phyloP scores from a whole-genome alignment of 2,113 vertebrate genomes.

The Propithecus coquereli region DNA sequence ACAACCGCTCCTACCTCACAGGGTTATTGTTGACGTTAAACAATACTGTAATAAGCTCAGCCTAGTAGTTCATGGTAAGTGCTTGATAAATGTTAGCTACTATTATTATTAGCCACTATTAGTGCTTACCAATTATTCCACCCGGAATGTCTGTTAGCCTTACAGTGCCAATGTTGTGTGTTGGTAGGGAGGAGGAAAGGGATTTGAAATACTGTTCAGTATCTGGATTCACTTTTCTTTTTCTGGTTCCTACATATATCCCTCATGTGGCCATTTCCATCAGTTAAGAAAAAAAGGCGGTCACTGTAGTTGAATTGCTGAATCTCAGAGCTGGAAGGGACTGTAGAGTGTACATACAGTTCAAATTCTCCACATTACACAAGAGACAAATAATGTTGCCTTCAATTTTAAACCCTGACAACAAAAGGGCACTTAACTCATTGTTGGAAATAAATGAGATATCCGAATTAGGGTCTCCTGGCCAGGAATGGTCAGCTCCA shows the following conservation, averaged over 20 bases:
- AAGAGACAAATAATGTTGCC: neutral
- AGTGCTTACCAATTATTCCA: neutral
- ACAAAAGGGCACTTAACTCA: neutral
- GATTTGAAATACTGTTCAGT: neutral
- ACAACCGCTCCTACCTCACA: neutral
- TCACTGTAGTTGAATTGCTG: neutral
- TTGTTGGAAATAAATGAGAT: neutral
- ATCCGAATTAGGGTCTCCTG: neutral
- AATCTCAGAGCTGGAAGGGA: neutral
- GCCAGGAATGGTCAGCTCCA: neutral
- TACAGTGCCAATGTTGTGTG: neutral
- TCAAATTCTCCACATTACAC: neutral
- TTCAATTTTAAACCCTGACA: neutral
- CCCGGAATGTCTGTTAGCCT: neutral
- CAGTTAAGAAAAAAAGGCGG: neutral
- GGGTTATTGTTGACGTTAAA: neutral
- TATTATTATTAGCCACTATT: neutral
- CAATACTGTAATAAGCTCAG: neutral
- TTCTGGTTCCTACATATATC: neutral
- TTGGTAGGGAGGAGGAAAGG: neutral
- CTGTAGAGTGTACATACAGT: accelerated
- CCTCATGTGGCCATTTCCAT: neutral
- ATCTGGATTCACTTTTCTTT: neutral
- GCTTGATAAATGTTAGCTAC: neutral
- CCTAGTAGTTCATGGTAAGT: neutral